These are phyloP conservation scores for Sebastes iracundus DNA, from an alignment of 2,797 vertebrate species.

Conservation along the genomic window DNA sequence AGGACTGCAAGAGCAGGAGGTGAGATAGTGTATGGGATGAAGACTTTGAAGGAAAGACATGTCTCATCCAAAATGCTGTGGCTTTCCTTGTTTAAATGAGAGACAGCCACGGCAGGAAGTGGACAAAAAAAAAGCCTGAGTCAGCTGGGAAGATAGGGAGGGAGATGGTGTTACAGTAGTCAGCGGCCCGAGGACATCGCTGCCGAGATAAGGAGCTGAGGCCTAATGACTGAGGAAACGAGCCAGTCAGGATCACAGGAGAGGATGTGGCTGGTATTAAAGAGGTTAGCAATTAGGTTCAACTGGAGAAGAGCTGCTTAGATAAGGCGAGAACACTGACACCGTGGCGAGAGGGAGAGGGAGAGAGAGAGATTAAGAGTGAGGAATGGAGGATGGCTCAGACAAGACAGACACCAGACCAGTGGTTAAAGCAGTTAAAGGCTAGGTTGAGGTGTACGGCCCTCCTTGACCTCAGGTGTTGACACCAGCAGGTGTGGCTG, in stretches of 20 bases:
- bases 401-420: constrained; percentile 68
- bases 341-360: constrained; percentile 19
- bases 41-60: constrained; percentile 44
- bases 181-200: constrained; percentile 54
- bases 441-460: constrained; percentile 38
- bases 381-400: constrained; percentile 38
- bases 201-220: constrained; percentile 64
- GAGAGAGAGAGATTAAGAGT: constrained; percentile 34
- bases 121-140: constrained; percentile 28
- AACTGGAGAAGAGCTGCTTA: constrained; percentile 65
- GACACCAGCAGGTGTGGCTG: constrained; percentile 74
- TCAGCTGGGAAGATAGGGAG: constrained; percentile 41
- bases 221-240: constrained; percentile 74
- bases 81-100: constrained; percentile 49
- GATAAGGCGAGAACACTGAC: constrained; percentile 69
- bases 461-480: constrained; percentile 68
- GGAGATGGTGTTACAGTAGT: constrained; percentile 56
- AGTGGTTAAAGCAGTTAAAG: constrained; percentile 68
- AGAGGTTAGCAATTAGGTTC: constrained; percentile 70
- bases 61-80: constrained; percentile 31
- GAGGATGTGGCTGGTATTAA: constrained; percentile 71
- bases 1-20: constrained; percentile 36
- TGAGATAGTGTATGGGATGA: constrained; percentile 29
- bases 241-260: constrained; percentile 74
- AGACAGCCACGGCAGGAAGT: constrained; percentile 34